A percentile compares a stretch with the other conserved stretches of the same genome.
phyloP scores from a whole-genome alignment of 2,888 invertebrate species.

The Drosophila mettleri region DNA sequence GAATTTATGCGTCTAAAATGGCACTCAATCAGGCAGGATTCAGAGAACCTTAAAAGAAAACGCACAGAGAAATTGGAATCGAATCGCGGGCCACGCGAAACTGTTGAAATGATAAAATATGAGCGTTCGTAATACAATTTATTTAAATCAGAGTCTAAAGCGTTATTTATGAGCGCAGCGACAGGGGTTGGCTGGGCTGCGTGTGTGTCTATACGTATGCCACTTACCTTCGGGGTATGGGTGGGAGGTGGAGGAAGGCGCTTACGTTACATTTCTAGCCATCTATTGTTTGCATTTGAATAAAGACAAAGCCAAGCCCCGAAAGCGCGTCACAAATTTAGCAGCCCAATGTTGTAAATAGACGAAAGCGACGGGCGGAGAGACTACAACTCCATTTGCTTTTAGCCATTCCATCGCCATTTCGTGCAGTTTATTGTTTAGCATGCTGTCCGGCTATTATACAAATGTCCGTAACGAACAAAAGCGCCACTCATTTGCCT shows the following conservation, averaged over 20 bases:
- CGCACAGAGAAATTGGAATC: slow-evolving; percentile 56
- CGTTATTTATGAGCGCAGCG: slow-evolving; percentile 80
- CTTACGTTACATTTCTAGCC: slow-evolving; percentile 52
- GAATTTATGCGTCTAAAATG: slow-evolving; percentile 62
- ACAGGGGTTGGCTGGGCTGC: slow-evolving; percentile 39
- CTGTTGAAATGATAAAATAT: slow-evolving; percentile 80
- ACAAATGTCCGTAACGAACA: slow-evolving; percentile 59
- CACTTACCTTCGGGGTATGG: neutral
- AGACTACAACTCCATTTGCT: slow-evolving; percentile 68
- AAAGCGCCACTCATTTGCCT: slow-evolving; percentile 65
- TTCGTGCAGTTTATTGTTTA: slow-evolving; percentile 73
- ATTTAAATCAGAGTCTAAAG: slow-evolving; percentile 84
- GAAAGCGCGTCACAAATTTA: slow-evolving; percentile 79
- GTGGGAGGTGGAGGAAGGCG: slow-evolving; percentile 1
- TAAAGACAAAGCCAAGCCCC: slow-evolving; percentile 78
- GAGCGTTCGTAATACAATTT: slow-evolving; percentile 81
- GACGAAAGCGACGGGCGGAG: slow-evolving; percentile 30
- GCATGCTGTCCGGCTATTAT: slow-evolving; percentile 75
- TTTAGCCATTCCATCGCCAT: slow-evolving; percentile 44
- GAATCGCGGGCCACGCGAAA: slow-evolving; percentile 59
- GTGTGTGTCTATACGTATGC: slow-evolving; percentile 29
- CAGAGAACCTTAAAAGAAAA: slow-evolving; percentile 29
- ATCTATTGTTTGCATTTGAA: slow-evolving; percentile 75
- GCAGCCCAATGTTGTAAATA: slow-evolving; percentile 74
- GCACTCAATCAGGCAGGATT: slow-evolving; percentile 65